Evolutionary conservation across 2,888 invertebrate genomes (phyloP), one percentile per base, ranked within the genome.

Genomic region (Acrocyrtus sp.): DNA sequence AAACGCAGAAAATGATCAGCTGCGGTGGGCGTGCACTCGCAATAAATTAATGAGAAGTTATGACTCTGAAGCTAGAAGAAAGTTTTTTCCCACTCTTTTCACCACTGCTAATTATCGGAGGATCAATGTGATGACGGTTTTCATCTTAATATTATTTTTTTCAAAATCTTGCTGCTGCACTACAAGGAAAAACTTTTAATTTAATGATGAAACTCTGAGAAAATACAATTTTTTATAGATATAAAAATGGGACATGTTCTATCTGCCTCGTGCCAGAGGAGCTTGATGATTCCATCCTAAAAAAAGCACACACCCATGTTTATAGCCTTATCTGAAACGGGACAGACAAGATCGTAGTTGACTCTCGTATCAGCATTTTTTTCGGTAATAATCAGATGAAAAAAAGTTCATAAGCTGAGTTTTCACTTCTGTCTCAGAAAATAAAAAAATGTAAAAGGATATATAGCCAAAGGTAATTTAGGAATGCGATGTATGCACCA

Each of bases 231-330:
- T 34, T 12, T n/a, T n/a, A 41, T n/a, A 47, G n/a, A 45, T 10
- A 19, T 3, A 47, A 47, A 47, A 47, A 47, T 10, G 19, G 19
- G 53, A 53, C 26, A 53, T 53, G 24, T 21, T 21, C 5, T 50
- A 50, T 53, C 53, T 53, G 53, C 26, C 50, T 53, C 53, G 53
- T 53, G 53, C 53, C 53, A 34, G 34, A 5, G 12, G 34, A 12
- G 5, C 34, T 34, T 34, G 34, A 34, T 34, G 34, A 34, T n/a
- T n/a, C 34, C 34, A 12, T 5, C 12, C 34, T 34, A 34, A 12
- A 34, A n/a, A 12, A 34, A 8, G 34, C 34, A 12, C 5, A 34
- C 5, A 34, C 12, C n/a, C n/a, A n/a, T n/a, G n/a, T 34, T 34
- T 34, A 34, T 34, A 8, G 34, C 12, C 34, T 34, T 34, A 34